Percentiles rank a stretch among this genome's conserved stretches.
phyloP scores from a whole-genome alignment of 2,888 invertebrate species.

The Noctua pronuba region DNA sequence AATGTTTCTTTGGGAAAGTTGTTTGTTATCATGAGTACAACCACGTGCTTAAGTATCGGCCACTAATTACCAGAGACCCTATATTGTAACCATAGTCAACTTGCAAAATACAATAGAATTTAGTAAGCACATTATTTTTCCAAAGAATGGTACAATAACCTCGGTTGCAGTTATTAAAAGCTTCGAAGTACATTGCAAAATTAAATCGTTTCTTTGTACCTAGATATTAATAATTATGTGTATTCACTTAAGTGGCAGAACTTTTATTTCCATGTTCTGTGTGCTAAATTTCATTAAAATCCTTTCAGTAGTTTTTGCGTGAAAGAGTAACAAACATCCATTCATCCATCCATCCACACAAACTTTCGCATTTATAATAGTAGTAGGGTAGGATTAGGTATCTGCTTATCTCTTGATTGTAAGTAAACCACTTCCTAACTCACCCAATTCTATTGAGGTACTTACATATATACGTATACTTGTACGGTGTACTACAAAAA shows the following conservation, averaged over 20 bases:
- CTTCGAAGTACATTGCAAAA: not conserved
- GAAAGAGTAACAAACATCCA: no score
- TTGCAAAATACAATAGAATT: slow-evolving; percentile 43
- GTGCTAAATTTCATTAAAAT: no score
- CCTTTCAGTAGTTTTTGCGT: no score
- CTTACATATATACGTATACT: not conserved
- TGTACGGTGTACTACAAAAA: not conserved
- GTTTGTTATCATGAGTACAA: no score
- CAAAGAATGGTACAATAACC: slow-evolving; percentile 1
- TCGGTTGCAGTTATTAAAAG: slow-evolving; percentile 23
- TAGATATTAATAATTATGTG: not conserved
- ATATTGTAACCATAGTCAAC: slow-evolving; percentile 18
- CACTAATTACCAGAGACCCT: no score
- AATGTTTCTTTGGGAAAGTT: no score
- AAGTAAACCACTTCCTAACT: not conserved
- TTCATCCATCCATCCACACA: no score
- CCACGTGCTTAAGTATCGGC: no score
- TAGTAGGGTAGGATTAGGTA: not conserved
- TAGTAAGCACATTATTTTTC: slow-evolving; percentile 40
- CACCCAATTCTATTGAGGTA: no score
- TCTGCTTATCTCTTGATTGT: not conserved
- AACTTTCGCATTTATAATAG: no score
- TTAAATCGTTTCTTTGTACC: not conserved
- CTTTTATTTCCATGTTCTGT: no score
- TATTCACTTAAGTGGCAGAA: no score